Evolutionary conservation across 2,113 vertebrate species (phyloP).

Genomic region (Hippoglossus stenolepis): DNA sequence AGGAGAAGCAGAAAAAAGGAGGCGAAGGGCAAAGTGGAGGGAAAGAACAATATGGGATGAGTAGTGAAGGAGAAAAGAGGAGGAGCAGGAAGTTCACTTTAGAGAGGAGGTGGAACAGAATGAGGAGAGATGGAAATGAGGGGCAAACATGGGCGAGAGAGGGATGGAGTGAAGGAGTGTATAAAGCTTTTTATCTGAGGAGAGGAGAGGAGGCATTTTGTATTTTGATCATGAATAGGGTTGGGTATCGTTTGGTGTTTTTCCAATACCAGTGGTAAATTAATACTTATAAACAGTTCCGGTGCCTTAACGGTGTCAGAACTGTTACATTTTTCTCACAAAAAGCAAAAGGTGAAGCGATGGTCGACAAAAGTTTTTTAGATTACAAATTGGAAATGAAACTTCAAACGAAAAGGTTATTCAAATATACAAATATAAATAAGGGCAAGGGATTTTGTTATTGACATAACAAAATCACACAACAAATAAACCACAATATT

Average conservation of each 20-base stretch:
- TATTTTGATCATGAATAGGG: neutral
- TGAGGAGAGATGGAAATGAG: conserved; percentile 33
- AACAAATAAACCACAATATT: no score
- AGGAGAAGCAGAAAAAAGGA: conserved; percentile 26
- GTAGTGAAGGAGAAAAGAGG: conserved; percentile 23
- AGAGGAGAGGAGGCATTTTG: conserved; percentile 2
- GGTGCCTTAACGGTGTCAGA: no score
- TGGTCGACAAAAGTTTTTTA: no score
- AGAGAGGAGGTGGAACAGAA: conserved; percentile 14
- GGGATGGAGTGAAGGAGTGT: neutral
- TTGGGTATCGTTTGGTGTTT: no score
- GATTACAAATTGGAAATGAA: no score
- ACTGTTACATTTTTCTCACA: no score
- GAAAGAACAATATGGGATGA: conserved; percentile 25
- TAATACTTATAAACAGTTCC: neutral
- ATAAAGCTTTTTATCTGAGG: neutral
- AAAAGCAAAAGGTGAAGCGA: no score
- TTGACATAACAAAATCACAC: no score
- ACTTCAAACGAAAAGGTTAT: no score
- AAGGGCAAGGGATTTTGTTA: no score
- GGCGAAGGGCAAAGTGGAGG: neutral
- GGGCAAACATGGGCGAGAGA: neutral
- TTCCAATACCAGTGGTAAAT: no score
- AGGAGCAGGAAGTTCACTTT: conserved; percentile 20
- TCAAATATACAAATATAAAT: no score